A percentile compares a stretch with the other conserved stretches of the same genome.
Conservation (phyloP, 2,888 invertebrate genomes). For the Morinoia aosen region DNA sequence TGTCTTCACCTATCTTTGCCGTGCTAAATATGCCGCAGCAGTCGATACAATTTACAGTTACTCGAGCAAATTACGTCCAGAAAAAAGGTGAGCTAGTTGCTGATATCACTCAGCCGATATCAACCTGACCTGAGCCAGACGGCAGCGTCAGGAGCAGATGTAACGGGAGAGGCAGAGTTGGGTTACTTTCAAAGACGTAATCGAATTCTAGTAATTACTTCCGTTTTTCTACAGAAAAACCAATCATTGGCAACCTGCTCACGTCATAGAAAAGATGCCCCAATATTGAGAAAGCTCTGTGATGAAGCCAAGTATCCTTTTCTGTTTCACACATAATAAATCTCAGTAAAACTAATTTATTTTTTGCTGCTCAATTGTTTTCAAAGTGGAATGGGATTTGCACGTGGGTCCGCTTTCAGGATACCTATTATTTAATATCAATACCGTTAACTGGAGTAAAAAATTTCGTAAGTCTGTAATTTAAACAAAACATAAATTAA, state of each 20-base stretch:
- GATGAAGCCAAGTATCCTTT: neutral
- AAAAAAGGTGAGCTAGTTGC: neutral
- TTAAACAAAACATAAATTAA: neutral
- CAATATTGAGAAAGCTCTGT: neutral
- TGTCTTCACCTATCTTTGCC: no score
- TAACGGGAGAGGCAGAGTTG: neutral
- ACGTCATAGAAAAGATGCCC: neutral
- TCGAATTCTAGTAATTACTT: constrained; percentile 22
- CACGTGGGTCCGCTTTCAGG: neutral
- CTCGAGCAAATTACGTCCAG: neutral
- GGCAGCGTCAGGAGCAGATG: neutral
- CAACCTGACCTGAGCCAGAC: neutral
- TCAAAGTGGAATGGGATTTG: neutral
- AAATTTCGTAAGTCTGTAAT: neutral
- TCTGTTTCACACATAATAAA: neutral
- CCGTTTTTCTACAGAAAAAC: neutral
- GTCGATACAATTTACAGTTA: neutral
- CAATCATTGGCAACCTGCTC: neutral
- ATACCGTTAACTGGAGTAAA: neutral
- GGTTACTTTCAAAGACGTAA: constrained; percentile 2
- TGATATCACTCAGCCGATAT: neutral
- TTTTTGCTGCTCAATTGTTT: neutral
- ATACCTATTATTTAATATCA: neutral
- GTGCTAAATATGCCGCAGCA: neutral
- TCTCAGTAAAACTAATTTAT: neutral